Conservation (phyloP, 1,140 invertebrate species). For the Lysiphlebus fabarum region DNA sequence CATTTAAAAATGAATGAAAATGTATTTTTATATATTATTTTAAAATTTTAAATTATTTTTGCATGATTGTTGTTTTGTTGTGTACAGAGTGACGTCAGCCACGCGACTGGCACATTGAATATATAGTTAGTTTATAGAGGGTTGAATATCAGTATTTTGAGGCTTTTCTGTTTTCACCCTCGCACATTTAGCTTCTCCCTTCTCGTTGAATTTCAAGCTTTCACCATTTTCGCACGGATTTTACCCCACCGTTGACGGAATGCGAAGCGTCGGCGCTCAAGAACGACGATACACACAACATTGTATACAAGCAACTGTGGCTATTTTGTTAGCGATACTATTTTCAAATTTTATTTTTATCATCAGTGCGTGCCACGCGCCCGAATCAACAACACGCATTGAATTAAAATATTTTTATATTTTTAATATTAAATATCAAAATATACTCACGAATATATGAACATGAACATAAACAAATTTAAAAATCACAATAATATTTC, state of each 20-base stretch:
- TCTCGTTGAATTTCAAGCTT: conserved; percentile 38
- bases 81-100: conserved; percentile 44
- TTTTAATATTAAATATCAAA: background rate
- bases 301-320: conserved; percentile 27
- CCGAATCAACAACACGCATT: conserved; percentile 36
- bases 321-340: conserved; percentile 27
- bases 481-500: no score
- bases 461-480: no score
- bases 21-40: conserved; percentile 10
- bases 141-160: conserved; percentile 40
- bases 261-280: conserved; percentile 46
- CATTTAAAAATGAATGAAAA: background rate
- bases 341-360: conserved; percentile 17
- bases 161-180: conserved; percentile 19
- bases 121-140: conserved; percentile 20
- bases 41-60: conserved; percentile 10
- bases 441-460: no score
- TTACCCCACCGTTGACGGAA: conserved; percentile 28
- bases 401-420: background rate
- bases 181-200: background rate
- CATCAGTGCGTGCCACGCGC: conserved; percentile 45
- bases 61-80: conserved; percentile 32
- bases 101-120: conserved; percentile 45
- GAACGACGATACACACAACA: conserved; percentile 39
- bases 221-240: conserved; percentile 7